A percentile compares a stretch with the other conserved stretches of the same genome.
Evolutionary conservation across 2,113 vertebrate genomes (phyloP).

Genomic region (Hoplias malabaricus): DNA sequence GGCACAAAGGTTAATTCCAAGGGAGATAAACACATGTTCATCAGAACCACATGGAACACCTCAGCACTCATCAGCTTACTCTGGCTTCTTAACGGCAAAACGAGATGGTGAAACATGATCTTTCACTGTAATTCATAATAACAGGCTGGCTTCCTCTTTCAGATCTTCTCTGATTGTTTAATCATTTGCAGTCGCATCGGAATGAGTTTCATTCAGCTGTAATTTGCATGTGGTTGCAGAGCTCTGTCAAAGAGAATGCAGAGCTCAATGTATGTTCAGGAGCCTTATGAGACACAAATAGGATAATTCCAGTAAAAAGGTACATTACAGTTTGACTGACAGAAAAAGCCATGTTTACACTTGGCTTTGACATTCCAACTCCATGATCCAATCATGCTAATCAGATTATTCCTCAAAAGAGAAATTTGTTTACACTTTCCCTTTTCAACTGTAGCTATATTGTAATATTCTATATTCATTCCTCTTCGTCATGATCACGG

Average conservation of each 20-base stretch:
- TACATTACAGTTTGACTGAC: background rate
- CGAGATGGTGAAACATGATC: constrained; percentile 56
- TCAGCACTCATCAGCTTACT: constrained; percentile 20
- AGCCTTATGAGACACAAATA: background rate
- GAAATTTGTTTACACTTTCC: no score
- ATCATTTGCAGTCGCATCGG: constrained; percentile 66
- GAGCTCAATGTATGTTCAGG: background rate
- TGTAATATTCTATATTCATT: no score
- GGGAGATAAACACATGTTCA: constrained; percentile 47
- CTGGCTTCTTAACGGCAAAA: constrained; percentile 20
- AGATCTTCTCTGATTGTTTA: constrained; percentile 64
- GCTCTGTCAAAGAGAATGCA: background rate
- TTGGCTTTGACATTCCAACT: no score
- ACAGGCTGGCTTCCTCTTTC: constrained; percentile 59
- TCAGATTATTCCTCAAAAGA: no score
- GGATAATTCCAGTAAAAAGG: background rate
- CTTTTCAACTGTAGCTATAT: no score
- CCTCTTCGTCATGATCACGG: no score
- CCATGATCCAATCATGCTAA: no score
- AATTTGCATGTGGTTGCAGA: background rate
- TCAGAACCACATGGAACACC: constrained; percentile 56
- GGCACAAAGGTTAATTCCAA: constrained; percentile 44
- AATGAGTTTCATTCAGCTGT: constrained; percentile 43
- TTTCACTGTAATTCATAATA: constrained; percentile 62
- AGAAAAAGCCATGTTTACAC: background rate